A percentile compares a stretch with the other conserved stretches of the same genome.
These are phyloP conservation scores for Chloroclystis v-ata DNA, from an alignment of 2,888 invertebrate species.

Conservation along the genomic window DNA sequence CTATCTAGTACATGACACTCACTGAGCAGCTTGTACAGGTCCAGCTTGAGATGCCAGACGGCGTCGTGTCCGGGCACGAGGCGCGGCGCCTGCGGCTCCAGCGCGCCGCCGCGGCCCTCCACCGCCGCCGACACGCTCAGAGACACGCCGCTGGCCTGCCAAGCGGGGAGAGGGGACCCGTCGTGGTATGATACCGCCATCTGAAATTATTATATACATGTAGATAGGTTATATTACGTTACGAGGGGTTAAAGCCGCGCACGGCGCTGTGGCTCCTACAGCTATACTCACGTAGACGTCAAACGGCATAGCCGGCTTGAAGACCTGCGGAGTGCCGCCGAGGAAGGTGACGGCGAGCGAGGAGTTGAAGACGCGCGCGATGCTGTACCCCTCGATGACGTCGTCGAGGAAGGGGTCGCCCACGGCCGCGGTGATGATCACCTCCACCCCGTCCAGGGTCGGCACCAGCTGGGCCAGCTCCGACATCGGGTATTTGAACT, in stretches of 20 bases:
- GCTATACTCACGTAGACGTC: conserved; percentile 83
- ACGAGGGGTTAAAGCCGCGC: too few relatives aligned
- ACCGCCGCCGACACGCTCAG: conserved; percentile 81
- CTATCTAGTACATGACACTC: too few relatives aligned
- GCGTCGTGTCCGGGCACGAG: conserved; percentile 84
- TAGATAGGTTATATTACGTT: too few relatives aligned
- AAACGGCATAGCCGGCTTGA: conserved; percentile 96
- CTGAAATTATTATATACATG: conserved; percentile 50
- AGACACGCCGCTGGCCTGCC: conserved; percentile 80
- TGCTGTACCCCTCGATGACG: conserved; percentile 90
- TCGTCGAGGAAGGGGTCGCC: conserved; percentile 93
- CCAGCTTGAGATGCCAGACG: conserved; percentile 90
- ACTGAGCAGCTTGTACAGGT: conserved; percentile 81
- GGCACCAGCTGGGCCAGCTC: conserved; percentile 85
- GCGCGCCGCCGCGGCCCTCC: conserved; percentile 81
- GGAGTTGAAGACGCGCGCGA: conserved; percentile 91
- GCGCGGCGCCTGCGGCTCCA: conserved; percentile 79
- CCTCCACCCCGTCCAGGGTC: conserved; percentile 86
- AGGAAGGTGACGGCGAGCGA: conserved; percentile 89
- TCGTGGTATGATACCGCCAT: conserved; percentile 94
- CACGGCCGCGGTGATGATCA: conserved; percentile 89
- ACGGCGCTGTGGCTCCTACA: too few relatives aligned
- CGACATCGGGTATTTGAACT: conserved; percentile 90
- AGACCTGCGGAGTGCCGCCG: conserved; percentile 94
- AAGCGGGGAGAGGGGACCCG: conserved; percentile 85